These are phyloP conservation scores for Myoxocephalus aenaeus DNA, from an alignment of 2,797 vertebrate species.

Conservation along the genomic window DNA sequence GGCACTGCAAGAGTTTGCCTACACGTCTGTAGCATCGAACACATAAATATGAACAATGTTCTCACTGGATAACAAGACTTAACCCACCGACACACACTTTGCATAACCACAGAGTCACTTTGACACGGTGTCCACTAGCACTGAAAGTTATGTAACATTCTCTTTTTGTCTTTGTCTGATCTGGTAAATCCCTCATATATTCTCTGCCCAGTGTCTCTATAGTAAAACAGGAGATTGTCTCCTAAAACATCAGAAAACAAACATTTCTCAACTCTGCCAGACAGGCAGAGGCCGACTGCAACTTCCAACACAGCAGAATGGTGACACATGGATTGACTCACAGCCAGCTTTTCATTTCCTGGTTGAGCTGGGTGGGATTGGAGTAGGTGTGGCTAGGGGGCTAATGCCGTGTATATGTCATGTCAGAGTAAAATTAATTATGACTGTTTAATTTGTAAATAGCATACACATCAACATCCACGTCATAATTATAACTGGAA, in stretches of 20 bases:
- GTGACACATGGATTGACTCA: conserved; percentile 60
- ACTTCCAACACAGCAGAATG: conserved; percentile 45
- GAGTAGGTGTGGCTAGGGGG: conserved; percentile 20
- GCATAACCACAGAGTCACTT: conserved; percentile 30
- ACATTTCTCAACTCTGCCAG: conserved; percentile 72
- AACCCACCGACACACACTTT: conserved; percentile 39
- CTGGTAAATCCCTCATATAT: conserved; percentile 33
- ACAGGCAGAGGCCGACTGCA: conserved; percentile 42
- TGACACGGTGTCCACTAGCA: background rate
- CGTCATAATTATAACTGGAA: background rate
- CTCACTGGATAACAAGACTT: background rate
- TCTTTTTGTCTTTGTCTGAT: conserved; percentile 17
- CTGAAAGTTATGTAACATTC: background rate
- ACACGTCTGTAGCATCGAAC: conserved; percentile 7
- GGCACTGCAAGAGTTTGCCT: conserved; percentile 1
- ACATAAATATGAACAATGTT: background rate
- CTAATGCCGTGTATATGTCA: background rate
- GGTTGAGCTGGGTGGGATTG: conserved; percentile 26
- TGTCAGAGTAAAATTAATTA: conserved; percentile 9
- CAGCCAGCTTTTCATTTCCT: conserved; percentile 55
- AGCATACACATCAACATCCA: background rate
- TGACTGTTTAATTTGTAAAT: conserved; percentile 10
- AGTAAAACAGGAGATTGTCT: conserved; percentile 44
- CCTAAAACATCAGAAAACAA: conserved; percentile 62
- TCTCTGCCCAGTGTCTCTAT: conserved; percentile 5